Evolutionary conservation across 2,113 vertebrate species (phyloP).

Genomic region (Melanerpes formicivorus): DNA sequence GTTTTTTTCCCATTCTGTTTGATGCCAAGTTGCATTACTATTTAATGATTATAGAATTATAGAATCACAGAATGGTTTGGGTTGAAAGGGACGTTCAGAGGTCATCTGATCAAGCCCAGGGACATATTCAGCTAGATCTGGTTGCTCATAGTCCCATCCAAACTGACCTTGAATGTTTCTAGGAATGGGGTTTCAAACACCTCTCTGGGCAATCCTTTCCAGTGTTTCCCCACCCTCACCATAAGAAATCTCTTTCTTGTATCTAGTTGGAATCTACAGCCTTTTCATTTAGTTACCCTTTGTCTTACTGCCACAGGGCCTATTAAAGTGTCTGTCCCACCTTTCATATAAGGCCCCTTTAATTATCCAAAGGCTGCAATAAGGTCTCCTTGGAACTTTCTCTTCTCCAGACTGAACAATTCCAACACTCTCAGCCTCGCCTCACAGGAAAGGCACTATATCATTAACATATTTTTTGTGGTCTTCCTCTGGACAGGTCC

Average conservation of each 20-base stretch:
- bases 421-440: too few relatives aligned
- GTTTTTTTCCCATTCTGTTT: background rate
- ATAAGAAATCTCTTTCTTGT: too few relatives aligned
- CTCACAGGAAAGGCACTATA: too few relatives aligned
- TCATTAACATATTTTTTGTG: too few relatives aligned
- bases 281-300: background rate
- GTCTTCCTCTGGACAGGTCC: background rate
- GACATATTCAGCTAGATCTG: background rate
- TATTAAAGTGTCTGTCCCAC: background rate
- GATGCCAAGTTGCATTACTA: background rate
- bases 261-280: background rate
- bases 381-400: background rate
- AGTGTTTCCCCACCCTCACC: too few relatives aligned
- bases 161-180: accelerated
- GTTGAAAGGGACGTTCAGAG: background rate
- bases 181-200: background rate
- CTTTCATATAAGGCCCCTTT: background rate
- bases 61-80: background rate
- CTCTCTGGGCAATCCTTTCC: too few relatives aligned
- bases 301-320: background rate
- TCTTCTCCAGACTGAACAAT: background rate
- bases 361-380: background rate
- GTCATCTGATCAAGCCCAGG: background rate
- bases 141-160: background rate
- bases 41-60: background rate